Evolutionary conservation across 2,113 vertebrate genomes (phyloP).

Genomic region (Passer montanus): DNA sequence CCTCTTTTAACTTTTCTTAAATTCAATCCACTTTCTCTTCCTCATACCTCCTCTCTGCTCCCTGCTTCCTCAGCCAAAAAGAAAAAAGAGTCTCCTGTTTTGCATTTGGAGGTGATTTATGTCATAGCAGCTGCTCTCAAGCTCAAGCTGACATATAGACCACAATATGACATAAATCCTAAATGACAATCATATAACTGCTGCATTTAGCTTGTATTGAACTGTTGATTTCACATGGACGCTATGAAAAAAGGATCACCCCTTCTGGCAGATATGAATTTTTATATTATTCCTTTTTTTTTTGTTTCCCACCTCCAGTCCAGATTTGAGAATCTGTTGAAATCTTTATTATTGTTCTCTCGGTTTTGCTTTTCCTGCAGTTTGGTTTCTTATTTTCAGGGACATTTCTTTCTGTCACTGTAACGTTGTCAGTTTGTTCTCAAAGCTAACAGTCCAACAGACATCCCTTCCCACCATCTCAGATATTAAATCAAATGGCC

Average conservation of each 20-base stretch:
- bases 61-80: neutral
- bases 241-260: neutral
- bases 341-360: neutral
- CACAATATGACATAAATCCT: conserved; percentile 18
- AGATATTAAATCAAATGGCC: neutral
- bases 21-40: neutral
- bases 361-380: neutral
- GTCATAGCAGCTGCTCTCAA: neutral
- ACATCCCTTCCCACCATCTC: neutral
- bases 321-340: neutral
- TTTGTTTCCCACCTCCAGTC: neutral
- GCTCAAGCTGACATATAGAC: neutral
- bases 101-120: neutral
- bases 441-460: neutral
- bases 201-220: neutral
- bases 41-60: neutral
- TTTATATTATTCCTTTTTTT: neutral
- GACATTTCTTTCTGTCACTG: neutral
- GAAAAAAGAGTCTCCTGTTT: neutral
- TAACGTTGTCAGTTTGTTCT: neutral
- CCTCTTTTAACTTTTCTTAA: neutral
- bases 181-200: neutral
- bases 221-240: neutral
- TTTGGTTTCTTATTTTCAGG: neutral
- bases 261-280: neutral